A percentile compares a stretch with the other conserved stretches of the same genome.
Conservation (phyloP, 2,797 vertebrate genomes). For the Tokudaia tokunoshimensis region DNA sequence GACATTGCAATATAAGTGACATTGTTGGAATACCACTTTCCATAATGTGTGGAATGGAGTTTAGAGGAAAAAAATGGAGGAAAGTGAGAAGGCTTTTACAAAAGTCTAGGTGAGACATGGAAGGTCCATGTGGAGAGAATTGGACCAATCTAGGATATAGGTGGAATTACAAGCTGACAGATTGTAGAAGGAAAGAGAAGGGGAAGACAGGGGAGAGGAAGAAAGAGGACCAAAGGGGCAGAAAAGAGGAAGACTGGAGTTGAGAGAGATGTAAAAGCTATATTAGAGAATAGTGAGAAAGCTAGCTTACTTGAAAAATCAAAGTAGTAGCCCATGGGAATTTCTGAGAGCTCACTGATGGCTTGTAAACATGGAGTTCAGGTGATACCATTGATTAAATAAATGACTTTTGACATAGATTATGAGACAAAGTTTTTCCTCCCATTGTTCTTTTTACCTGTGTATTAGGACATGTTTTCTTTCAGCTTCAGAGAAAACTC, state of each 20-base stretch:
- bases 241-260: neutral
- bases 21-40: neutral
- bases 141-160: neutral
- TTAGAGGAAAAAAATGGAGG: neutral
- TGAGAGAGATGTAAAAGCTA: neutral
- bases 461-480: neutral
- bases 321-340: neutral
- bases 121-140: neutral
- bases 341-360: neutral
- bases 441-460: neutral
- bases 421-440: neutral
- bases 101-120: neutral
- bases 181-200: neutral
- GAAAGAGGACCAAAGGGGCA: neutral
- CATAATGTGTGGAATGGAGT: neutral
- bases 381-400: neutral
- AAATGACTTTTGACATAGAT: neutral
- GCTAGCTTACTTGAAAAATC: neutral
- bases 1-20: neutral
- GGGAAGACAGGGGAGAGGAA: no score
- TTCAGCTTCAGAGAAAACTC: neutral
- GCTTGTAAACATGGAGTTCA: neutral
- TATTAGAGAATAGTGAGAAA: neutral
- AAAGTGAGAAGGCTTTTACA: neutral
- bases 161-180: neutral